These are phyloP conservation scores for Euphydryas editha DNA, from an alignment of 2,888 invertebrate species.

Conservation along the genomic window DNA sequence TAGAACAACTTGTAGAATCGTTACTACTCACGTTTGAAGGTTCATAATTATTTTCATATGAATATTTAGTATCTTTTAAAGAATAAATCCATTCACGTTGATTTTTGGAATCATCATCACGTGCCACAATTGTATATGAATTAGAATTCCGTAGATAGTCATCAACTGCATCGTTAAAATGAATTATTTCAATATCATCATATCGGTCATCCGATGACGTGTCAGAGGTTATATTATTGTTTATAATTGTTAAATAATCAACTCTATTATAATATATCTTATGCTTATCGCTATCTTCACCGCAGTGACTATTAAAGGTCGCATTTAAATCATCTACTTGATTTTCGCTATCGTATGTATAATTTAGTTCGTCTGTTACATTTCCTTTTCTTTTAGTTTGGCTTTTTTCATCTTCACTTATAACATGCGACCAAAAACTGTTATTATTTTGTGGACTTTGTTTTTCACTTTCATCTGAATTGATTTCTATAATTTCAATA, in stretches of 20 bases:
- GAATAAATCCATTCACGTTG: constrained; percentile 71
- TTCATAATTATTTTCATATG: constrained; percentile 56
- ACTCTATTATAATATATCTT: constrained; percentile 41
- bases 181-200: constrained; percentile 44
- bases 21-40: constrained; percentile 51
- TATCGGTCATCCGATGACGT: constrained; percentile 53
- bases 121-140: constrained; percentile 49
- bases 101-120: constrained; percentile 47
- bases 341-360: constrained; percentile 12
- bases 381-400: constrained; percentile 55
- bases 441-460: constrained; percentile 39
- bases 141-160: constrained; percentile 44
- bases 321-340: constrained; percentile 20
- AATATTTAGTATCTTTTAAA: constrained; percentile 61
- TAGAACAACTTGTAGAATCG: constrained; percentile 46
- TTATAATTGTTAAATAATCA: constrained; percentile 61
- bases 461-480: constrained; percentile 42
- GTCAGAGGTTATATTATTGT: constrained; percentile 54
- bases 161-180: constrained; percentile 43
- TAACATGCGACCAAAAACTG: constrained; percentile 52
- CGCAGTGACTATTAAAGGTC: constrained; percentile 30
- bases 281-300: constrained; percentile 19
- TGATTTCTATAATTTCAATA: constrained; percentile 66
- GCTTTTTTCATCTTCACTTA: constrained; percentile 47
- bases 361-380: constrained; percentile 11